A percentile compares a stretch with the other conserved stretches of the same genome.
Evolutionary conservation across 2,888 invertebrate species (phyloP).

Genomic region (Cheiracanthium punctorium): DNA sequence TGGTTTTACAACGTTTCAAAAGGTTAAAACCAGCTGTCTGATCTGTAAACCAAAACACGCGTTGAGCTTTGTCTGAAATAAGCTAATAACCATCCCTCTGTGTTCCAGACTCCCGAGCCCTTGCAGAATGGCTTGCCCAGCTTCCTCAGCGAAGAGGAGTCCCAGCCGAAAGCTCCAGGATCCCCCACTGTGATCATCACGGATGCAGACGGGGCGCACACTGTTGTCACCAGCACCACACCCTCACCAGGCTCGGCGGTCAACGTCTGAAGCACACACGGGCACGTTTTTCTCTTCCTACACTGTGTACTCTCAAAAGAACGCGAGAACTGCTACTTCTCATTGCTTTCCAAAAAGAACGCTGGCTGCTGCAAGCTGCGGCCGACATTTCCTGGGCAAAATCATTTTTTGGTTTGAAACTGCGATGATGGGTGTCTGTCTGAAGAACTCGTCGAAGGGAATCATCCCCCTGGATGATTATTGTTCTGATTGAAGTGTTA

Average conservation of each 20-base stretch:
- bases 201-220: constrained; percentile 64
- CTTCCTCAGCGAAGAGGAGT: constrained; percentile 40
- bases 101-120: constrained; percentile 54
- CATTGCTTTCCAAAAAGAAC: not conserved
- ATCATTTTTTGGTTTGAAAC: not conserved
- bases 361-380: constrained; percentile 12
- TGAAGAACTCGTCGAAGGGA: too few relatives aligned
- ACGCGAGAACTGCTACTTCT: not conserved
- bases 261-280: constrained; percentile 41
- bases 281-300: not conserved
- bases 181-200: constrained; percentile 67
- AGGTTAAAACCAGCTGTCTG: too few relatives aligned
- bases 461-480: too few relatives aligned
- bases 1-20: too few relatives aligned
- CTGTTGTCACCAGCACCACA: constrained; percentile 40
- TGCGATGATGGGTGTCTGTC: not conserved
- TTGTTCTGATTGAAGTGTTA: too few relatives aligned
- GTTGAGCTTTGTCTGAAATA: too few relatives aligned
- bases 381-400: not conserved
- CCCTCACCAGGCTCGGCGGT: constrained; percentile 34
- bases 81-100: too few relatives aligned
- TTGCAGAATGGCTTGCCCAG: constrained; percentile 45
- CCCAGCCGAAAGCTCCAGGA: constrained; percentile 55
- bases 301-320: not conserved
- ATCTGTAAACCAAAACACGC: too few relatives aligned